phyloP scores from a whole-genome alignment of 2,797 vertebrate genomes.

The Phylloscopus collybita region DNA sequence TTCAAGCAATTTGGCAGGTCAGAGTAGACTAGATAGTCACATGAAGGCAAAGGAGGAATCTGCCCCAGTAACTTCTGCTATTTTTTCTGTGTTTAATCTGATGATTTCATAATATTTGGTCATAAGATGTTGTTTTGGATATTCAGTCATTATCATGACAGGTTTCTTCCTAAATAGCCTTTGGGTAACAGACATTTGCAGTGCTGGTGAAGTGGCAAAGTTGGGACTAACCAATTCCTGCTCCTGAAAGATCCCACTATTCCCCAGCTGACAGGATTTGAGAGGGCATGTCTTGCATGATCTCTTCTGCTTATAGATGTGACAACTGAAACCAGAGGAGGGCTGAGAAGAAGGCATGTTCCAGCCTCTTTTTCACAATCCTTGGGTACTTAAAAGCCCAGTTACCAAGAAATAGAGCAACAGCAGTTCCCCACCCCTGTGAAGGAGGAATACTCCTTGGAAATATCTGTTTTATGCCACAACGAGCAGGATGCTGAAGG shows the following conservation, averaged over 20 bases:
- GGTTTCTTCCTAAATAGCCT: slow-evolving; percentile 21
- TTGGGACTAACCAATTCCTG: not conserved
- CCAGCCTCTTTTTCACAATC: not conserved
- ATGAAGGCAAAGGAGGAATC: slow-evolving; percentile 44
- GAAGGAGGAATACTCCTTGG: not conserved
- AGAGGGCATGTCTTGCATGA: not conserved
- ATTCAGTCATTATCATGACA: not conserved
- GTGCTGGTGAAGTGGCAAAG: not conserved
- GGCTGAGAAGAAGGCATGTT: not conserved
- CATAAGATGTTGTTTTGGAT: slow-evolving; percentile 41
- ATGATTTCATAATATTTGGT: slow-evolving; percentile 55
- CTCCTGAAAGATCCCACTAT: not conserved
- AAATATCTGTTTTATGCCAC: not conserved
- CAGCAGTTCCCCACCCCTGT: not conserved
- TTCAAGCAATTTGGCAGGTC: slow-evolving; percentile 10
- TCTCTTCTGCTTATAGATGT: not conserved
- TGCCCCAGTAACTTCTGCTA: slow-evolving; percentile 30
- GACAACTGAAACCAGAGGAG: not conserved
- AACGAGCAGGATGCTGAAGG: not conserved
- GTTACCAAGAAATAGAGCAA: not conserved
- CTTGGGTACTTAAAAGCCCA: not conserved
- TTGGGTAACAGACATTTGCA: not conserved
- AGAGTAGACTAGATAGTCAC: slow-evolving; percentile 25
- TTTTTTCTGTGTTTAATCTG: slow-evolving; percentile 22
- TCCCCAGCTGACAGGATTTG: not conserved